Base-by-base conservation (phyloP, 2,888 invertebrate species). In the Criorhina ranunculi region DNA sequence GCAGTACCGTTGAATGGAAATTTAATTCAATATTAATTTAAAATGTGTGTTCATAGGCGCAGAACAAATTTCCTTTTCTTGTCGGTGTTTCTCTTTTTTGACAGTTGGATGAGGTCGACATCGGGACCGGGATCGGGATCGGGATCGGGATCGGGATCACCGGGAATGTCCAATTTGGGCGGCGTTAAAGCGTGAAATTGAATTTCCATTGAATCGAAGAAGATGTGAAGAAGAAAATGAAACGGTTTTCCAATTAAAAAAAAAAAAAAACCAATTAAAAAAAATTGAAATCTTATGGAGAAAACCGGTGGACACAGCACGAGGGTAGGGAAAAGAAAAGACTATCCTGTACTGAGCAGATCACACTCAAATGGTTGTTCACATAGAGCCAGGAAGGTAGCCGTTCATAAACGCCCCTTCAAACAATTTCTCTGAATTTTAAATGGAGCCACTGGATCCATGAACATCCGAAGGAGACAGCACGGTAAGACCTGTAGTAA, bases 131-230 rank as follows among this genome's bases (percentile, higher is more conserved):
- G n/a, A n/a, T n/a, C n/a, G n/a, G n/a, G n/a, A n/a, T n/a, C n/a
- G n/a, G n/a, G n/a, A n/a, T n/a, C n/a, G n/a, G n/a, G n/a, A n/a
- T n/a, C 42, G 29, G 29, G 40, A 60, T 33, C 31, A 49, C 40
- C 46, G 82, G 72, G 53, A 64, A 66, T 66, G 46, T 70, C 75
- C 80, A 85, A 85, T 80, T 85, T 85, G 64, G 85, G 35, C 53
- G 80, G 85, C 85, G 80, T 85, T 85, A 85, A 85, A 70, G 80
- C 85, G 85, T 85, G 85, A 85, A 85, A 85, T 85, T 80, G 85
- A 85, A 80, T 85, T 85, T 66, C 9, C 70, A 70, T 70, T 85
- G 17, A 62, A 42, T 66, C 40, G 72, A 51, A 42, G 37, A 59
- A n/a, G 8, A 64, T 51, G 49, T n/a, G 31, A 64, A 24, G 24